Evolutionary conservation across 2,113 vertebrate species (phyloP), one percentile per base, ranked within the genome.

Genomic region (Gila orcuttii): DNA sequence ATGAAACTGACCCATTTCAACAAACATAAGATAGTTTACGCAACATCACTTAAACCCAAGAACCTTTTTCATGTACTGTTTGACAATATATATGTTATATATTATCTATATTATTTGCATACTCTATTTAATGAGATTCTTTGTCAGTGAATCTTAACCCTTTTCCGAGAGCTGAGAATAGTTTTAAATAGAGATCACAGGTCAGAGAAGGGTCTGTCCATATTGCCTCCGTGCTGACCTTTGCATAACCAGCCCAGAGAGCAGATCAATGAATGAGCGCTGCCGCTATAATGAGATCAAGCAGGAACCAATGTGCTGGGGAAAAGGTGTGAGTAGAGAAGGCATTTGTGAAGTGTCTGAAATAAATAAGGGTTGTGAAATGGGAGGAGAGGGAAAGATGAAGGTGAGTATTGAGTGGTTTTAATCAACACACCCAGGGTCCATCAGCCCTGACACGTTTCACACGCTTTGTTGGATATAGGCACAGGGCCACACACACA

Each of bases 251-350:
- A 75, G 74, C 75, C 39, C 79, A 83, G 17, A 45, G 68, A 79
- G 81, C 69, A 84, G 82, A 88, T 86, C 87, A 88, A 81, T 88
- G 82, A 8, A 45, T 69, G 73, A 76, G 25, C 19, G 68, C 59
- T 69, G 36, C 36, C 79, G 25, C 75, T 82, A 77, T 84, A 88
- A 86, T 88, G 87, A 86, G 87, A 80, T 86, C 77, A 86, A 86
- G 82, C 36, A 86, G 36, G 25, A 85, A 77, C 10, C 60, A 84
- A 77, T 55, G 66, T 59, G 21, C 81, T 55, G 79, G 25, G 36
- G 69, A 82, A 85, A 60, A 85, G 82, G 60, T 47, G 71, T 66
- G n/a, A 31, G 55, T 23, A 74, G 28, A 82, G 59, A 55, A 79
- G 85, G 82, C 21, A 25, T 62, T 79, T 33, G 7, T 78, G 84